Base-by-base conservation (phyloP, 2,113 vertebrate genomes). In the Nicator chloris region DNA sequence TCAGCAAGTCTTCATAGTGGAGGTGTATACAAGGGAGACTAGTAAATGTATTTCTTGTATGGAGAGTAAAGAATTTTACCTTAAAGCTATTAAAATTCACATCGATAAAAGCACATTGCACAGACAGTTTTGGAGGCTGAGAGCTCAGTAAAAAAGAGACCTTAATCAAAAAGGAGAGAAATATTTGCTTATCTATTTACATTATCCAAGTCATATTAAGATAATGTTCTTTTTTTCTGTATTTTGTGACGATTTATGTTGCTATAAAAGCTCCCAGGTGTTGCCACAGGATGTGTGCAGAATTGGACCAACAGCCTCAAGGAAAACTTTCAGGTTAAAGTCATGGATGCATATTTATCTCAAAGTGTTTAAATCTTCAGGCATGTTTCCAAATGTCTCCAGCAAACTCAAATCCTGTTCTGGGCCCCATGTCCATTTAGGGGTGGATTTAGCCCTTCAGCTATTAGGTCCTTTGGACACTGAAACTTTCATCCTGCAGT, bases 401-500 rank as follows among this genome's bases (percentile, higher is more conserved):
- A 18, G 27, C 60, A n/a, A 53, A n/a, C 30, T 35, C 35, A 75
- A 44, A 12, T 4, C 64, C 40, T 79, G 6, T 44, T 82, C 16
- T 28, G 49, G 12, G 6, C 4, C 24, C 28, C 10, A 4, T 42
- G 33, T 15, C 40, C 3, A 1, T 54, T 66, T 79, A 1, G 2
- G 18, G 35, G 4, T 39, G 7, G 6, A 11, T 90, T 61, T 37
- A 79, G 9, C 19, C 31, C 37, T 81, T 85, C 45, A 72, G 30
- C 28, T 82, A 1, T 26, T 51, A 20, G 35, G 28, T 64, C 17
- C 14, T 85, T 64, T 49, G 44, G 22, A 28, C 31, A 51, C 31
- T 24, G 47, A 71, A 82, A 27, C 10, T 82, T 82, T 72, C 10
- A 35, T 60, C 44, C 61, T n/a, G 13, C 61, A 61, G 28, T 65